Percentiles rank a stretch among this genome's conserved stretches.
These are phyloP conservation scores for Bombycilla garrulus DNA, from an alignment of 2,113 vertebrate genomes.

Conservation along the genomic window DNA sequence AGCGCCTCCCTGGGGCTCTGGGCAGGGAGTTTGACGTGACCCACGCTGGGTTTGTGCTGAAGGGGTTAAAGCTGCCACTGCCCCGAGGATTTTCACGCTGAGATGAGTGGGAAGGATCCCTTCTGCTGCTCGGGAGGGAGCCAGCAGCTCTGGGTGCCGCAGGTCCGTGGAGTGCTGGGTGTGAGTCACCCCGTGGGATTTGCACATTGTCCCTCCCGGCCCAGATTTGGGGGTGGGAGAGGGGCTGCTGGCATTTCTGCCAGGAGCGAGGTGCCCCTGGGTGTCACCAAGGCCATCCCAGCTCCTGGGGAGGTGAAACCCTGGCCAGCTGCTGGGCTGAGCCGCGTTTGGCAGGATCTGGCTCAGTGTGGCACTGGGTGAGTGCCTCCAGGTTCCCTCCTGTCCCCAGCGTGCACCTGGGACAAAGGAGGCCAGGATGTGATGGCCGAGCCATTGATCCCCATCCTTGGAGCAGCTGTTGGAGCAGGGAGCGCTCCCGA, in stretches of 20 bases:
- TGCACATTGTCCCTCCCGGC: neutral
- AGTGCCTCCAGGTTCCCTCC: neutral
- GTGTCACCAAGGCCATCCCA: neutral
- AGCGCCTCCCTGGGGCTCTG: neutral
- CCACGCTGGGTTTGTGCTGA: rapidly evolving
- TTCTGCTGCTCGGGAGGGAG: neutral
- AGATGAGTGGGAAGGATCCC: neutral
- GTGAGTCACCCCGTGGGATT: neutral
- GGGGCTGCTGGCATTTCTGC: neutral
- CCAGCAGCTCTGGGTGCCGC: neutral
- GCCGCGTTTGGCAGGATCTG: neutral
- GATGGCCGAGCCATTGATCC: neutral
- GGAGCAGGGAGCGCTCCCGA: neutral
- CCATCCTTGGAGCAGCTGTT: neutral
- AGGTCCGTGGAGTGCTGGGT: neutral
- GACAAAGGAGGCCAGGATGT: neutral
- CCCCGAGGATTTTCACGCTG: neutral
- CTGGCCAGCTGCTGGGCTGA: neutral
- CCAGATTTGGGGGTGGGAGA: neutral
- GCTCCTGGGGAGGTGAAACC: neutral
- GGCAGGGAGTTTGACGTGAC: rapidly evolving
- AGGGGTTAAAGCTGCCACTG: neutral
- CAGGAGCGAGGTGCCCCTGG: neutral
- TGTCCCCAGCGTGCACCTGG: neutral
- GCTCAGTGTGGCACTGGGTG: neutral